Evolutionary conservation across 2,888 invertebrate species (phyloP).

Genomic region (Spatulosminthurus flaviceps): DNA sequence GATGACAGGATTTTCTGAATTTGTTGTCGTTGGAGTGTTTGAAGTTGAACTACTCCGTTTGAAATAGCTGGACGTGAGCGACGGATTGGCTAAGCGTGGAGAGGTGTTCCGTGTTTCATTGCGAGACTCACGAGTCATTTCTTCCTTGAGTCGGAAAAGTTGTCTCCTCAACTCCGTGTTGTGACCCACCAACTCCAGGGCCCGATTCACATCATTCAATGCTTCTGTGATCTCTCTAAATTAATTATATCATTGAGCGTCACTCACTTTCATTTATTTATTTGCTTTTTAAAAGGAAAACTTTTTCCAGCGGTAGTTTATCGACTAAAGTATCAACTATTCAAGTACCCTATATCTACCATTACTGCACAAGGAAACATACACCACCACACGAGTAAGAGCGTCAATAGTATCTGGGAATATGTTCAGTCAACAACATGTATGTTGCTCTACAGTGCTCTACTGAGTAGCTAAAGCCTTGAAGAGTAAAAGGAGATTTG

Average conservation of each 20-base stretch:
- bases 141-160: conserved; percentile 78
- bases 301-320: background rate
- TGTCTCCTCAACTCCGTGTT: conserved; percentile 79
- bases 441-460: too few relatives aligned
- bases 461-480: too few relatives aligned
- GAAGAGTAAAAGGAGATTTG: background rate
- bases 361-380: too few relatives aligned
- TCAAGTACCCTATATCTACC: background rate
- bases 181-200: conserved; percentile 77
- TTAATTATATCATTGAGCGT: conserved; percentile 49
- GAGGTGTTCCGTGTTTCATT: conserved; percentile 43
- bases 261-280: conserved; percentile 38
- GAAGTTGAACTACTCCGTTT: conserved; percentile 30
- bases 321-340: background rate
- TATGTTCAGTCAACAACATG: too few relatives aligned
- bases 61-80: conserved; percentile 33
- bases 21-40: background rate
- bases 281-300: conserved; percentile 20
- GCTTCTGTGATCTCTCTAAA: conserved; percentile 76
- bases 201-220: conserved; percentile 82
- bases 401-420: too few relatives aligned
- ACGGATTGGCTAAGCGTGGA: conserved; percentile 39
- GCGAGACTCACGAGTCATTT: conserved; percentile 68
- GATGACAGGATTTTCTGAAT: background rate
- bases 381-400: too few relatives aligned